phyloP scores from a whole-genome alignment of 2,113 vertebrate species.

The Clarias gariepinus region DNA sequence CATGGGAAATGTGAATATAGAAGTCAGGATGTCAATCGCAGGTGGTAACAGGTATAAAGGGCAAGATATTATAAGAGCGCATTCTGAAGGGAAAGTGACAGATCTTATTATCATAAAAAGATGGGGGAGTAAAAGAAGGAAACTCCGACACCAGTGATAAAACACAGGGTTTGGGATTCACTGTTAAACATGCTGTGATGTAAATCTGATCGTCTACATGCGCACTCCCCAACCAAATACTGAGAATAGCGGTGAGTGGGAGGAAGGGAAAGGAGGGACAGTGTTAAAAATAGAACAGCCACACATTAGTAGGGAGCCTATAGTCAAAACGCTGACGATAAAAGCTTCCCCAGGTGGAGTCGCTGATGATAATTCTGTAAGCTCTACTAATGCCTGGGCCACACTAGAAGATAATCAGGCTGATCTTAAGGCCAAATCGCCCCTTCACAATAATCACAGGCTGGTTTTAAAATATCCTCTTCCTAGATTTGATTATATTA shows the following conservation, averaged over 20 bases:
- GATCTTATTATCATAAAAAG: not conserved
- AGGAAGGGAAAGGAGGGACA: slow-evolving; percentile 30
- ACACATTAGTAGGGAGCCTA: slow-evolving; percentile 26
- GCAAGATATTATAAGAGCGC: not conserved
- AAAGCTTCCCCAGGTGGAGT: slow-evolving; percentile 31
- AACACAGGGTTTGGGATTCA: not conserved
- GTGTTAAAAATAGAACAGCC: slow-evolving; percentile 48
- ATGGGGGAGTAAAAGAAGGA: not conserved
- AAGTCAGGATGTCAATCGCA: slow-evolving; percentile 5
- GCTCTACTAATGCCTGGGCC: slow-evolving; percentile 7
- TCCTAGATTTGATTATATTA: not conserved
- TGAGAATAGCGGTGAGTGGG: slow-evolving; percentile 32
- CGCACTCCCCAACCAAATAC: slow-evolving; percentile 2
- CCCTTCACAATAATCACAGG: not conserved
- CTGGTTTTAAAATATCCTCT: not conserved
- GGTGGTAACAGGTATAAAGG: slow-evolving; percentile 37
- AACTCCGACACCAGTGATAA: not conserved
- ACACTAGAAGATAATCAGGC: slow-evolving; percentile 6
- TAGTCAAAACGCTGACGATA: slow-evolving; percentile 40
- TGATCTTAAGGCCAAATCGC: slow-evolving; percentile 6
- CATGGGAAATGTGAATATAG: not conserved
- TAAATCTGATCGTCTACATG: slow-evolving; percentile 21
- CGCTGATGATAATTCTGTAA: slow-evolving; percentile 16
- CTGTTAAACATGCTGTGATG: slow-evolving; percentile 21
- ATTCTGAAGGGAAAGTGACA: not conserved